These are phyloP conservation scores for Drosophila mulleri DNA, from an alignment of 2,888 invertebrate genomes.

Conservation along the genomic window DNA sequence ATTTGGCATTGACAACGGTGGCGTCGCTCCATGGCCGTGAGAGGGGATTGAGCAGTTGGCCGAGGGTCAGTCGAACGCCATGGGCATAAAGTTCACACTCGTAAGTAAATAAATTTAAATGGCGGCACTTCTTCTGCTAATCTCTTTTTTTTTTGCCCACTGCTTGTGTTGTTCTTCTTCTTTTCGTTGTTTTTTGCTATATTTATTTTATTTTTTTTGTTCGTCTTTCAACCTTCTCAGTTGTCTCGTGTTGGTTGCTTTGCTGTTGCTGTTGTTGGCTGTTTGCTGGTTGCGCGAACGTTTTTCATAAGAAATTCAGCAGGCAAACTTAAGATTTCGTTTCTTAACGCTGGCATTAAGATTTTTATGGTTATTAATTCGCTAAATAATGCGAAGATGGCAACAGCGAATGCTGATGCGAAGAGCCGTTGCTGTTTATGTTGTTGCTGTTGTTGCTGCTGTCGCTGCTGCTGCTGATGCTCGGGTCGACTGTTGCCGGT, in stretches of 20 bases:
- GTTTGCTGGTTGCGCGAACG: conserved; percentile 55
- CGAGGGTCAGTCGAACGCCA: conserved; percentile 59
- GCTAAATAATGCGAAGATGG: conserved; percentile 76
- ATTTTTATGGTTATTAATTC: conserved; percentile 80
- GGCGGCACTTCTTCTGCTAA: conserved; percentile 80
- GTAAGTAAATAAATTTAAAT: conserved; percentile 81
- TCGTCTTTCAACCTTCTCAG: conserved; percentile 34
- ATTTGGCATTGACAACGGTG: conserved; percentile 76
- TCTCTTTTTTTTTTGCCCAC: conserved; percentile 58
- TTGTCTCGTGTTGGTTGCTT: conserved; percentile 36
- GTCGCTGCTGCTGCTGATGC: conserved; percentile 24
- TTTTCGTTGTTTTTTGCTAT: conserved; percentile 30
- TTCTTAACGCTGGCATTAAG: conserved; percentile 76
- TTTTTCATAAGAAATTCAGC: conserved; percentile 78
- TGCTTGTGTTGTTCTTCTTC: background rate
- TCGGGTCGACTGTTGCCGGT: conserved; percentile 41
- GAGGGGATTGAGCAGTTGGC: background rate
- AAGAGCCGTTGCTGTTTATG: conserved; percentile 7
- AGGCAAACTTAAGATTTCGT: conserved; percentile 78
- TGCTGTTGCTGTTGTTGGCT: conserved; percentile 22
- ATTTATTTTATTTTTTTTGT: conserved; percentile 10
- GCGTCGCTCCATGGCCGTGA: conserved; percentile 29
- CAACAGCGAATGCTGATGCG: conserved; percentile 47
- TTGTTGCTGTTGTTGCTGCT: conserved; percentile 26
- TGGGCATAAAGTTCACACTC: conserved; percentile 80